phyloP scores from a whole-genome alignment of 64 coral and sea anemone species.

The Porites australiensis region DNA sequence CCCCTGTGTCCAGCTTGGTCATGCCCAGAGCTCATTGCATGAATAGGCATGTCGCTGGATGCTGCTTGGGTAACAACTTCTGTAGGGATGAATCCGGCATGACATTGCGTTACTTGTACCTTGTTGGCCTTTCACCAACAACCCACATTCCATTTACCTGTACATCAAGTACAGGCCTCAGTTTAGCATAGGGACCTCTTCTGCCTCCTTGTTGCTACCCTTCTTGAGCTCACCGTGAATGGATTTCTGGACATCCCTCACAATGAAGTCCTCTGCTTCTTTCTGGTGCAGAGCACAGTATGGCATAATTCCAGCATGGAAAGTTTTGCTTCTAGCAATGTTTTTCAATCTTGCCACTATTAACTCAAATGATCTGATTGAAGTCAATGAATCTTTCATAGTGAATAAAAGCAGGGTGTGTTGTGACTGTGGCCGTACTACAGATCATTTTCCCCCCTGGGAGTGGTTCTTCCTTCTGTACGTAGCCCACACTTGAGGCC shows the following conservation, averaged over 20 bases:
- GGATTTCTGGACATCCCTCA: constrained; percentile 57
- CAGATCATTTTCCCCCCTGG: constrained; percentile 69
- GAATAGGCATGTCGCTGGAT: constrained; percentile 68
- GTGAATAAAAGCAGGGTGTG: constrained; percentile 5
- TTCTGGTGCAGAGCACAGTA: constrained; percentile 11
- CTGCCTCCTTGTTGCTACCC: constrained; percentile 6
- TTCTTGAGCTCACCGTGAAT: constrained; percentile 60
- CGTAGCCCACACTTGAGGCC: constrained; percentile 67
- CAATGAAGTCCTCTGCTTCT: too few relatives aligned
- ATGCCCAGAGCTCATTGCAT: constrained; percentile 74
- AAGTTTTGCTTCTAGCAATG: constrained; percentile 69
- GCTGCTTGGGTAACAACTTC: constrained; percentile 54
- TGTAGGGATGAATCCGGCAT: constrained; percentile 51
- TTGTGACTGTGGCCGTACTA: not conserved
- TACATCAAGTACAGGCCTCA: constrained; percentile 59
- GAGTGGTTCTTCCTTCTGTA: constrained; percentile 53
- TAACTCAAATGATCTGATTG: constrained; percentile 47
- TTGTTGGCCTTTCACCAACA: constrained; percentile 61
- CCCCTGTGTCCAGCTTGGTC: constrained; percentile 59
- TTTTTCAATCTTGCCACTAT: constrained; percentile 52
- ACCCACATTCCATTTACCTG: constrained; percentile 53
- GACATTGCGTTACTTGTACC: constrained; percentile 66
- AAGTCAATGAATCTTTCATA: constrained; percentile 61
- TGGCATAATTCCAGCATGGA: constrained; percentile 44
- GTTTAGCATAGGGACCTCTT: constrained; percentile 55